Evolutionary conservation across 2,888 invertebrate species (phyloP), one percentile per base, ranked within the genome.

Genomic region (Pseudoips prasinana): DNA sequence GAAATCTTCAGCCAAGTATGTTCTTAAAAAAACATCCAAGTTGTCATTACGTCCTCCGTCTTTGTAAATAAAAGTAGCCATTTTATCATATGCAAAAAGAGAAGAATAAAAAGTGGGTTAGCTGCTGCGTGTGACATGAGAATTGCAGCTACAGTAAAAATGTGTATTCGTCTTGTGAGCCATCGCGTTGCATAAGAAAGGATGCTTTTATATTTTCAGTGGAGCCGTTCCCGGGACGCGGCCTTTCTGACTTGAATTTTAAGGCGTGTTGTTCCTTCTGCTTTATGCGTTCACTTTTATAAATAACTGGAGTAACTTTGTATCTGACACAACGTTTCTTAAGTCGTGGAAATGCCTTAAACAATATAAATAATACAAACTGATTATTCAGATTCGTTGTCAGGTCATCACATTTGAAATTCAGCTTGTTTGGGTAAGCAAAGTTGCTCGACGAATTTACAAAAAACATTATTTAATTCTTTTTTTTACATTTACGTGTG

Each of bases 191-290:
- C 64, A 67, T 69, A 66, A 66, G 66, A 62, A 67, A 64, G 46
- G 36, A 56, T 39, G 56, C 63, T 61, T 68, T 71, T 68, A 67
- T 68, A 66, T 69, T 67, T n/a, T 58, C 60, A 60, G 58, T 44
- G 50, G 36, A 39, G 39, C 11, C 48, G 25, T 39, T 41, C 29
- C 38, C 28, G 43, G 28, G 40, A 46, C 46, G 29, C 39, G 31
- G 34, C 38, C 46, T 10, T 34, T 47, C 65, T 48, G 41, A 53
- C 50, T 53, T 52, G 58, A 65, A 64, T 69, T 64, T 66, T 59
- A 68, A 64, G 61, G 55, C 46, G 48, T 46, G 47, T 57, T 58
- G 58, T 62, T 64, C 55, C 48, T 52, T 58, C 66, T 58, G 56
- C 53, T 57, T 64, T 63, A 53, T 52, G 56, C 54, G 62, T 63